phyloP scores from a whole-genome alignment of 2,113 vertebrate species.

The Rhagologus leucostigma region DNA sequence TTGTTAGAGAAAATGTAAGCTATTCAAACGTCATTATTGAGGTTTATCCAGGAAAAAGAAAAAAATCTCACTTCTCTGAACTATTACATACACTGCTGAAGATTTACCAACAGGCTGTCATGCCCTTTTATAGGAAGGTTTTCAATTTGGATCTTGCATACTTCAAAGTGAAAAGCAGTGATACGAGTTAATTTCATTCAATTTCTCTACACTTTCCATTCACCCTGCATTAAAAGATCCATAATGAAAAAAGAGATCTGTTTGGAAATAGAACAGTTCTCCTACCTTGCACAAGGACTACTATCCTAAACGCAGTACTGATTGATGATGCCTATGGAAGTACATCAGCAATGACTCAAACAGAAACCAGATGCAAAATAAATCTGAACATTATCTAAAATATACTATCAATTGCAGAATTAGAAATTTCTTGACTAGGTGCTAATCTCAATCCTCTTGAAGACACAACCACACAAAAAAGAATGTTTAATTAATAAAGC shows the following conservation, averaged over 20 bases:
- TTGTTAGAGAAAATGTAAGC: not conserved
- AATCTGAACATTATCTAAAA: not conserved
- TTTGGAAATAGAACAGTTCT: not conserved
- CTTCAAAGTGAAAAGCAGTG: not conserved
- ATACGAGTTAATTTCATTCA: not conserved
- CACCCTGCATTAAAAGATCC: not conserved
- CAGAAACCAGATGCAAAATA: not conserved
- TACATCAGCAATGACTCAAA: not conserved
- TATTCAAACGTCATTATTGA: not conserved
- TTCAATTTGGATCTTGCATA: not conserved
- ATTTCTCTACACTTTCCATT: not conserved
- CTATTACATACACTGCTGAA: not conserved
- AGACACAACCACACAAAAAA: not conserved
- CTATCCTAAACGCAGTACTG: not conserved
- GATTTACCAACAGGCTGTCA: not conserved
- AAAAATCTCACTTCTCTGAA: not conserved
- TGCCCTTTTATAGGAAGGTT: not conserved
- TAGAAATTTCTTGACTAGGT: not conserved
- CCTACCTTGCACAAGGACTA: not conserved
- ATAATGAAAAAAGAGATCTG: not conserved
- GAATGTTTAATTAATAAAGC: not conserved
- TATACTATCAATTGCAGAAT: not conserved
- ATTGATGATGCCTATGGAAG: fast-evolving
- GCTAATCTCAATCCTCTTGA: not conserved
- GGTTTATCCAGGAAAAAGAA: not conserved